These are phyloP conservation scores for Chromoteleia sp. DNA, from an alignment of 2,888 invertebrate genomes.

Conservation along the genomic window DNA sequence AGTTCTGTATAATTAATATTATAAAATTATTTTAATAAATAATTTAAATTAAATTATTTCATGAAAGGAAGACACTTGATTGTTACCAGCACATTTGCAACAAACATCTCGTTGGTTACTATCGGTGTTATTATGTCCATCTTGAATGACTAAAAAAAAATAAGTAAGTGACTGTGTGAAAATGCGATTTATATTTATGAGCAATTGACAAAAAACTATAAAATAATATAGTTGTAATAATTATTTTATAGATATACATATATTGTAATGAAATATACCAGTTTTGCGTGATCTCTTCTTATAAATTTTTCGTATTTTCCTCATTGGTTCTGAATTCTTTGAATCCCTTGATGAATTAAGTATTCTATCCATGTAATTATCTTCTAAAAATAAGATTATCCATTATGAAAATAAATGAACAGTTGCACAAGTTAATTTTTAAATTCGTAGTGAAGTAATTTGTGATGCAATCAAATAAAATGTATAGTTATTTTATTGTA, in stretches of 20 bases:
- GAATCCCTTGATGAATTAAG: too few relatives aligned
- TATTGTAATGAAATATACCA: too few relatives aligned
- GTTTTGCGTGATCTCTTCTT: not conserved
- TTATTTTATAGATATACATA: too few relatives aligned
- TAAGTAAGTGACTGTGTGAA: too few relatives aligned
- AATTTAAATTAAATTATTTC: not conserved
- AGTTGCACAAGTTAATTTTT: too few relatives aligned
- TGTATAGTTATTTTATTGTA: too few relatives aligned
- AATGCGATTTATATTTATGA: too few relatives aligned
- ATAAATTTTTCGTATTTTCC: not conserved
- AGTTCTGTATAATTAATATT: constrained; percentile 9
- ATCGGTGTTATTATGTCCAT: not conserved
- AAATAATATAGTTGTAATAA: not conserved
- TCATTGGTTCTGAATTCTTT: not conserved
- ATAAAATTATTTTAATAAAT: not conserved
- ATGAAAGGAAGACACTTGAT: not conserved
- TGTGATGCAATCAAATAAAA: too few relatives aligned
- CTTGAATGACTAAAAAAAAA: not conserved
- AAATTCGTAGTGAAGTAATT: too few relatives aligned
- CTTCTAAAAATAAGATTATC: too few relatives aligned
- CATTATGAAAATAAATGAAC: too few relatives aligned
- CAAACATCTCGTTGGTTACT: not conserved
- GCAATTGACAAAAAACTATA: not conserved
- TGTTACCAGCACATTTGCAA: constrained; percentile 27
- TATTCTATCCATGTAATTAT: too few relatives aligned